phyloP scores from a whole-genome alignment of 2,888 invertebrate genomes.

The Nomada hirtipes region DNA sequence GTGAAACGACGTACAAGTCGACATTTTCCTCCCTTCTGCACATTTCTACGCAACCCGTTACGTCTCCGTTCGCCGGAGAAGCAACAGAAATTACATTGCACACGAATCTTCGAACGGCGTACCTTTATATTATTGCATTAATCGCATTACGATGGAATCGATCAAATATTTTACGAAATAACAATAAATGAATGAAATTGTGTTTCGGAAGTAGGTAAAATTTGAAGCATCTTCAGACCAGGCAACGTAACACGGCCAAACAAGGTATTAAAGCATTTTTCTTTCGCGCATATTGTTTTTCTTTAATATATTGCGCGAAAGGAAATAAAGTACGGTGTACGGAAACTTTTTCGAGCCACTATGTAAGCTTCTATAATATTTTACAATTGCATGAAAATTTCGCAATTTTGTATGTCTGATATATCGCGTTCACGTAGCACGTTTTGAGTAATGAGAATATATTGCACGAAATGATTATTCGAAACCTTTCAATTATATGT shows the following conservation, averaged over 20 bases:
- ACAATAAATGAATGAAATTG: neutral
- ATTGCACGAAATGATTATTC: conserved; percentile 13
- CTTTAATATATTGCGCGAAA: too few relatives aligned
- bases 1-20: conserved; percentile 23
- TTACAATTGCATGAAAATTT: neutral
- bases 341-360: too few relatives aligned
- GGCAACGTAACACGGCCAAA: too few relatives aligned
- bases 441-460: neutral
- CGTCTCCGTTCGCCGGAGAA: neutral
- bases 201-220: too few relatives aligned
- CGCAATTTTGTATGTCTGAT: neutral
- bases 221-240: too few relatives aligned
- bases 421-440: neutral
- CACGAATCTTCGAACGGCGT: neutral
- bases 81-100: neutral
- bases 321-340: too few relatives aligned
- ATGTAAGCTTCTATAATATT: neutral
- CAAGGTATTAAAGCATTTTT: too few relatives aligned
- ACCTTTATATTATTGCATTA: neutral
- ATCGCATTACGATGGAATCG: neutral
- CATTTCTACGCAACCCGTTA: neutral
- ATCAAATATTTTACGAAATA: neutral
- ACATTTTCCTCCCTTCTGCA: conserved; percentile 5
- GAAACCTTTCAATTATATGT: conserved; percentile 4
- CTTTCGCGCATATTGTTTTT: too few relatives aligned